phyloP scores from a whole-genome alignment of 2,797 vertebrate species.

The Micrastur ruficollis region DNA sequence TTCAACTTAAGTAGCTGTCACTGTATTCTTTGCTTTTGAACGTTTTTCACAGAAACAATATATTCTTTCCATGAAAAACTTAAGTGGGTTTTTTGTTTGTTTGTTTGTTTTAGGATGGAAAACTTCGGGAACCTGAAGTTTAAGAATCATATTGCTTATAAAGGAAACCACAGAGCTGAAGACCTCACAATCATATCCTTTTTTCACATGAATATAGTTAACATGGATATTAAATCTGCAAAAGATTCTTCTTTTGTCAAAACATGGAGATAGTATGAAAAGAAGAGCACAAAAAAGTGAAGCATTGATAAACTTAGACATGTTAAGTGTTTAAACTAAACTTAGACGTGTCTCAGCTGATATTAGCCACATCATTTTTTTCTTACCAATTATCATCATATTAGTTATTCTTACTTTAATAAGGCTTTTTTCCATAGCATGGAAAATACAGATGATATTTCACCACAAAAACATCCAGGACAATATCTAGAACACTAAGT shows the following conservation, averaged over 20 bases:
- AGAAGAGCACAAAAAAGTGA: background rate
- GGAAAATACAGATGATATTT: background rate
- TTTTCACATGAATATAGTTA: background rate
- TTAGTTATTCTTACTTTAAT: background rate
- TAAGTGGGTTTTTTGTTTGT: no score
- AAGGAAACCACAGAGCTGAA: background rate
- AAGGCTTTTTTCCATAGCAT: background rate
- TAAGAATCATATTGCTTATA: background rate
- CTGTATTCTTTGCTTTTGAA: background rate
- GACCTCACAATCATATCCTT: background rate
- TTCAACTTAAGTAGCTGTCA: background rate
- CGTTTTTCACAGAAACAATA: background rate
- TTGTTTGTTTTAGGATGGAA: background rate
- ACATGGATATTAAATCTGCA: background rate
- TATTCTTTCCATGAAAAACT: background rate
- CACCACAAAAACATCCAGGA: background rate
- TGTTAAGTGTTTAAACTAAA: no score
- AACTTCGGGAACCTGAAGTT: background rate
- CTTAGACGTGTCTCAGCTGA: background rate
- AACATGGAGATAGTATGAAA: background rate
- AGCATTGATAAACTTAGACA: background rate
- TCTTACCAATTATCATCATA: background rate
- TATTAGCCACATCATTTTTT: background rate
- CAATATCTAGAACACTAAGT: background rate
- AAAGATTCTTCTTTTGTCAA: background rate